Percentiles rank a stretch among this genome's conserved stretches.
Conservation (phyloP, 64 coral and sea anemone species). For the Catalaphyllia jardinei region DNA sequence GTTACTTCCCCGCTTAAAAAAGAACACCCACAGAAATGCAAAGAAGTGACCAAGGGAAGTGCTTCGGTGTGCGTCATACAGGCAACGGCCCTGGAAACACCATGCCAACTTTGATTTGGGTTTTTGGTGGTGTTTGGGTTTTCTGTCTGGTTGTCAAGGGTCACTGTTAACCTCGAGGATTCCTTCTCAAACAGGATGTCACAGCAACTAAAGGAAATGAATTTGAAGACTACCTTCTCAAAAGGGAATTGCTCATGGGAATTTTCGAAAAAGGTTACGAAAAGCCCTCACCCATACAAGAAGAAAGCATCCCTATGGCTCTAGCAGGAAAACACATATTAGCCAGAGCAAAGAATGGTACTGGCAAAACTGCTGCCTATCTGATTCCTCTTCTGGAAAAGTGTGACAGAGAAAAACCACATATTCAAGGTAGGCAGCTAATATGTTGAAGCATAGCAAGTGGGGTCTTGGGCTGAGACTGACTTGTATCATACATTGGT, state of each 20-base stretch:
- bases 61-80: too few species aligned
- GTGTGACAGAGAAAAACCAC: slow-evolving; percentile 72
- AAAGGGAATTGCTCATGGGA: slow-evolving; percentile 96
- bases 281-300: slow-evolving; percentile 98
- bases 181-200: slow-evolving; percentile 74
- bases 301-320: slow-evolving; percentile 96
- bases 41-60: too few species aligned
- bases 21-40: too few species aligned
- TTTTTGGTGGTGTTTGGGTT: too few species aligned
- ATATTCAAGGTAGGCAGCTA: slow-evolving; percentile 81
- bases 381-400: slow-evolving; percentile 94
- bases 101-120: too few species aligned
- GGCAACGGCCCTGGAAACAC: too few species aligned
- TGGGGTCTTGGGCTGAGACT: too few species aligned
- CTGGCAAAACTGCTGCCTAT: slow-evolving; percentile 98
- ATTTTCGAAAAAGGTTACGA: slow-evolving; percentile 99
- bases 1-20: too few species aligned
- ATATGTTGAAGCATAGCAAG: too few species aligned
- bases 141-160: too few species aligned
- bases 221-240: slow-evolving; percentile 99
- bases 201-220: slow-evolving; percentile 99
- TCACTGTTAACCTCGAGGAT: background rate
- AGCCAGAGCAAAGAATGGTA: slow-evolving; percentile 99
- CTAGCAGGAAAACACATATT: slow-evolving; percentile 94
- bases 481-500: too few species aligned